Percentiles rank a stretch among this genome's conserved stretches.
Evolutionary conservation across 2,888 invertebrate genomes (phyloP).

Genomic region (Malthinus seriepunctatus): DNA sequence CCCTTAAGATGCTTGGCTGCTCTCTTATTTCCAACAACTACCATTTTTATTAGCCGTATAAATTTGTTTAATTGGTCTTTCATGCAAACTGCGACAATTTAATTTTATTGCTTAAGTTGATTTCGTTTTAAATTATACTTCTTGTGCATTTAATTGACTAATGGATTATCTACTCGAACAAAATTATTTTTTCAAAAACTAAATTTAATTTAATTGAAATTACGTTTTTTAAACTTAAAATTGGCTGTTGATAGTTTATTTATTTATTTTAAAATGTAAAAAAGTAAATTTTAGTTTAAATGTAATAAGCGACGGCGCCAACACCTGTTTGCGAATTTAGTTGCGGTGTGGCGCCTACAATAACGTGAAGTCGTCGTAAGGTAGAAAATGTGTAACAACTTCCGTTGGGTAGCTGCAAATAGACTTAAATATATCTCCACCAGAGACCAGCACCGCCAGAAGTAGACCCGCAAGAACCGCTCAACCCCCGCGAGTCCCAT

Average conservation of each 20-base stretch:
- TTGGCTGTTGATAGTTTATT: too few species aligned
- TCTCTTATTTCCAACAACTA: constrained; percentile 44
- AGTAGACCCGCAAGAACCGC: constrained; percentile 32
- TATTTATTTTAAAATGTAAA: background rate
- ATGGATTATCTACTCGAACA: background rate
- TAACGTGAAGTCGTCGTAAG: constrained; percentile 27
- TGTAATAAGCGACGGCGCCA: constrained; percentile 26
- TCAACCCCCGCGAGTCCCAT: constrained; percentile 35
- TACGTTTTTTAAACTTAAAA: too few species aligned
- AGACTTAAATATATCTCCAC: constrained; percentile 42
- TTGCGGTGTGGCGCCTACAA: constrained; percentile 40
- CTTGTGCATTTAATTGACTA: constrained; percentile 2
- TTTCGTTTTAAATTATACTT: constrained; percentile 14
- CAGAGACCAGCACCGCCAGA: constrained; percentile 50
- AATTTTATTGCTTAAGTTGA: constrained; percentile 27
- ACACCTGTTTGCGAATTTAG: constrained; percentile 30
- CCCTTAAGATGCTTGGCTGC: constrained; percentile 41
- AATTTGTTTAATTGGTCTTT: constrained; percentile 55
- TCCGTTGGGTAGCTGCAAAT: constrained; percentile 33
- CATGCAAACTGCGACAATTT: constrained; percentile 45
- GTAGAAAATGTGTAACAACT: constrained; percentile 35
- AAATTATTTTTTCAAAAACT: too few species aligned
- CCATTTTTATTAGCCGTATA: constrained; percentile 54
- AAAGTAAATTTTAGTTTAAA: constrained; percentile 1
- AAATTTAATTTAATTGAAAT: too few species aligned